Conservation (phyloP, 2,113 vertebrate genomes). For the Elgaria multicarinata region DNA sequence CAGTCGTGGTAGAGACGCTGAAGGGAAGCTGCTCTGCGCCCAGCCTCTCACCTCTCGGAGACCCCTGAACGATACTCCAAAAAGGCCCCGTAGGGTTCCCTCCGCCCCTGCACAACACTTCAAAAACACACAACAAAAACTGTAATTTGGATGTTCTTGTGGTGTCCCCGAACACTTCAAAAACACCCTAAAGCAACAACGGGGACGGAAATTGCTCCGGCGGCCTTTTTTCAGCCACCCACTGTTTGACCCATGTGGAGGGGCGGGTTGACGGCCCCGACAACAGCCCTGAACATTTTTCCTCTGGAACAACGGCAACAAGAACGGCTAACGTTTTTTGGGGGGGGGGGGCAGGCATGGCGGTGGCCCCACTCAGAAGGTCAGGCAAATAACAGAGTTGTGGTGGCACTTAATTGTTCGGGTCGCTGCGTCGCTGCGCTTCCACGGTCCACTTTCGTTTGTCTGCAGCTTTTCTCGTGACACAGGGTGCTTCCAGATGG, state of each 20-base stretch:
- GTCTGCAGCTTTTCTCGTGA: slow-evolving; percentile 56
- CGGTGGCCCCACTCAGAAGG: slow-evolving; percentile 57
- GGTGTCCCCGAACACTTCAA: slow-evolving; percentile 30
- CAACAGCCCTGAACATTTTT: slow-evolving; percentile 11
- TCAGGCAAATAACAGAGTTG: slow-evolving; percentile 60
- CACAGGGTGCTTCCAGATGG: not conserved
- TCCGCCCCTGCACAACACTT: not conserved
- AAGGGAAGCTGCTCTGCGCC: not conserved
- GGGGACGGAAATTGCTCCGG: not conserved
- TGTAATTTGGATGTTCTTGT: slow-evolving; percentile 4
- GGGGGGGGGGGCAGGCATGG: slow-evolving; percentile 44
- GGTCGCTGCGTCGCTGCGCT: slow-evolving; percentile 59
- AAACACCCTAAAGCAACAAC: slow-evolving; percentile 55
- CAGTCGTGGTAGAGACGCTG: not conserved
- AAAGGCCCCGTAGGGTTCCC: not conserved
- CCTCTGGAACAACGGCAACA: slow-evolving; percentile 35
- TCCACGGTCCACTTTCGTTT: slow-evolving; percentile 65
- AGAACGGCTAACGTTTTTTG: not conserved
- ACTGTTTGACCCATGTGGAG: not conserved
- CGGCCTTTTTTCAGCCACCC: slow-evolving; percentile 30
- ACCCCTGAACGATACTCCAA: slow-evolving; percentile 33
- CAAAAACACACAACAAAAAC: not conserved
- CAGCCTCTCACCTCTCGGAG: slow-evolving; percentile 10
- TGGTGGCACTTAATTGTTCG: slow-evolving; percentile 55
- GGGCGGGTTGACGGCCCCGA: not conserved